These are phyloP conservation scores for Poeciliopsis retropinna DNA, from an alignment of 2,113 vertebrate species.

Conservation along the genomic window DNA sequence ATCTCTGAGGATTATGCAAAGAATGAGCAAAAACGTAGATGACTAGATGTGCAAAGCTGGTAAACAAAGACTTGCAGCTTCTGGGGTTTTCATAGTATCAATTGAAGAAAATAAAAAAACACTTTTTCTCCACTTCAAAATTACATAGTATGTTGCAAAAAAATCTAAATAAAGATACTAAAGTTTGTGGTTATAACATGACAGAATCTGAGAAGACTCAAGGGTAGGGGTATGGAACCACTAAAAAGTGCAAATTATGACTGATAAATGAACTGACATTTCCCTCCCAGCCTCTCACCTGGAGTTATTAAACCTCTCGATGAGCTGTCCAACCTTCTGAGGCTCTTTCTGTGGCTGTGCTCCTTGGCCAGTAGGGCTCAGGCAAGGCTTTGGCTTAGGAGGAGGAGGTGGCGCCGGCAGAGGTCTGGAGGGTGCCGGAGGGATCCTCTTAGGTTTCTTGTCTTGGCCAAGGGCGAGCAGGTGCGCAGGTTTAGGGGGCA, in stretches of 20 bases:
- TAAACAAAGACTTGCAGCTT: no score
- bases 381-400: slow-evolving; percentile 74
- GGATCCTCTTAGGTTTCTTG: slow-evolving; percentile 80
- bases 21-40: no score
- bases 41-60: no score
- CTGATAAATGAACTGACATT: background rate
- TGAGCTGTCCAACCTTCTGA: slow-evolving; percentile 82
- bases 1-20: background rate
- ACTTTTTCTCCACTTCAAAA: background rate
- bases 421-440: slow-evolving; percentile 83
- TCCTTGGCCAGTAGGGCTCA: slow-evolving; percentile 46
- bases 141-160: background rate
- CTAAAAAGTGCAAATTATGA: background rate
- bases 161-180: no score
- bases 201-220: no score
- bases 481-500: slow-evolving; percentile 87
- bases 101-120: background rate
- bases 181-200: no score
- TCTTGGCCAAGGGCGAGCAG: slow-evolving; percentile 84
- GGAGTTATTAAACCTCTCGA: slow-evolving; percentile 85
- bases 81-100: no score
- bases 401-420: slow-evolving; percentile 80
- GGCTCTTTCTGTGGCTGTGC: slow-evolving; percentile 65
- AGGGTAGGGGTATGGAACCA: background rate
- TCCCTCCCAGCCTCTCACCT: slow-evolving; percentile 71